Base-by-base conservation (phyloP, 1,140 invertebrate species). In the Bombus consobrinus region DNA sequence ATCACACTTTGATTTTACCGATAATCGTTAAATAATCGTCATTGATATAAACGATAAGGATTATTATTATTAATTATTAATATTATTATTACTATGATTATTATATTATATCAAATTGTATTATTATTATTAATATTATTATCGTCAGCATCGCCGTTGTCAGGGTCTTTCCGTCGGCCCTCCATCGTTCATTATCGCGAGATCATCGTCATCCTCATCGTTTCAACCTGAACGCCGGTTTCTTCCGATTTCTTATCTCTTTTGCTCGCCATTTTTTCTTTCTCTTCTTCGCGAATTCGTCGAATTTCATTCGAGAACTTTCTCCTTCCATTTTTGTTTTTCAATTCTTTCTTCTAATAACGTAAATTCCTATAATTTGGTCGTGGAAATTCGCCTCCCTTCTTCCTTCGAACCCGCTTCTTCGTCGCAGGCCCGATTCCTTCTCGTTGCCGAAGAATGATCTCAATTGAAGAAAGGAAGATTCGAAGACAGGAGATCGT, bases 51-150 rank as follows among this genome's bases (percentile, higher is more conserved):
- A 37, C 83, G 81, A 85, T 85, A 88, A 90, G 86, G 37, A 84
- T 89, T 79, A 89, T 87, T 81, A 81, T 85, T 78, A 90, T 85
- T 87, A 84, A 76, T 85, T 73, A 90, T 87, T 87, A 87, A 68
- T 88, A 62, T n/a, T 62, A 62, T 12, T 62, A 90, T 69, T 90
- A 87, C 81, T 80, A 81, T 41, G 68, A 77, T 64, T 59, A 69
- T 80, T 88, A 76, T 88, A 78, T 78, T 83, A 86, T 81, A 75
- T 88, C 87, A 80, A 69, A 77, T 82, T 68, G 71, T 75, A 79
- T 74, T 73, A 88, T 88, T 87, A 82, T 77, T 68, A 85, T 78
- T 78, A 74, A 68, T 81, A 87, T 75, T 87, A 69, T 85, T 85
- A 81, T 78, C 18, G 53, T 88, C 47, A 47, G 73, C n/a, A 69